Percentiles rank a stretch among this genome's conserved stretches.
phyloP scores from a whole-genome alignment of 1,140 invertebrate species.

The roundworm (Caenorhabditis elegans) region WBcel235 BX284604.4:4098001-4098500 shows the following conservation, averaged over 20 bases:
- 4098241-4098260: neutral
- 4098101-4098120: constrained; percentile 11
- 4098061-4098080: constrained; percentile 32
- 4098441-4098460: too few species aligned
- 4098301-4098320: neutral
- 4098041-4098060: too few species aligned
- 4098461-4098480: too few species aligned
- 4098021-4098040: too few species aligned
- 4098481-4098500: too few species aligned
- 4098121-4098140: neutral
- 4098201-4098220: neutral
- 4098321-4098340: too few species aligned
- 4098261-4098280: neutral
- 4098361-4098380: neutral
- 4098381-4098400: too few species aligned
- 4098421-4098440: too few species aligned
- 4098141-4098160: neutral
- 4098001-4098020: too few species aligned
- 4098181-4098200: constrained; percentile 28
- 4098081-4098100: neutral
- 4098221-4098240: neutral
- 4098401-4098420: too few species aligned
- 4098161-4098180: neutral
- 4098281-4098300: neutral
- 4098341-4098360: neutral